These are phyloP conservation scores for Agriopis leucophaearia DNA, from an alignment of 2,888 invertebrate genomes.

Conservation along the genomic window DNA sequence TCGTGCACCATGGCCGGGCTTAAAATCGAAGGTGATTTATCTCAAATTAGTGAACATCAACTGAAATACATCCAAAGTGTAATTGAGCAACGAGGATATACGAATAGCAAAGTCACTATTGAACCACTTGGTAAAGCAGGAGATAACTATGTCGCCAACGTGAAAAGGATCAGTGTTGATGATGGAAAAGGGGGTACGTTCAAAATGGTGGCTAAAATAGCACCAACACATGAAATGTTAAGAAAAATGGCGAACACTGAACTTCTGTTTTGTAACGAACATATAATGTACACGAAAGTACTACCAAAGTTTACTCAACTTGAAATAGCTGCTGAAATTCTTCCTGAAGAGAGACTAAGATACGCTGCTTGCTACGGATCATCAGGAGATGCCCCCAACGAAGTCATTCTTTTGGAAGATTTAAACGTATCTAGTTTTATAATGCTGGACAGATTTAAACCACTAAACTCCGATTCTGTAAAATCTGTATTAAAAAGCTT, in stretches of 20 bases:
- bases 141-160: constrained; percentile 53
- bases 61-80: constrained; percentile 37
- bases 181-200: constrained; percentile 47
- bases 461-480: constrained; percentile 50
- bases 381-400: constrained; percentile 50
- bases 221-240: constrained; percentile 45
- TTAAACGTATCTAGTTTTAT: constrained; percentile 47
- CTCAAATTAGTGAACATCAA: constrained; percentile 42
- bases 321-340: constrained; percentile 48
- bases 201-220: constrained; percentile 59
- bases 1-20: constrained; percentile 35
- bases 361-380: constrained; percentile 59
- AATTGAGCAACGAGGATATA: constrained; percentile 39
- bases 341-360: constrained; percentile 50
- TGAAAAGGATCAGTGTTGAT: constrained; percentile 49
- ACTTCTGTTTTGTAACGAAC: constrained; percentile 55
- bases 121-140: constrained; percentile 49
- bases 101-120: constrained; percentile 35
- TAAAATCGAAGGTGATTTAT: constrained; percentile 41
- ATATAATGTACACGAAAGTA: constrained; percentile 54
- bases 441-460: constrained; percentile 53
- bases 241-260: constrained; percentile 42
- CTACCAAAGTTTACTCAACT: constrained; percentile 54
- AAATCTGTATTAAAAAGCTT: constrained; percentile 53
- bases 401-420: constrained; percentile 64